A percentile compares a stretch with the other conserved stretches of the same genome.
phyloP scores from a whole-genome alignment of 2,888 invertebrate genomes.

The Catonia carolina region DNA sequence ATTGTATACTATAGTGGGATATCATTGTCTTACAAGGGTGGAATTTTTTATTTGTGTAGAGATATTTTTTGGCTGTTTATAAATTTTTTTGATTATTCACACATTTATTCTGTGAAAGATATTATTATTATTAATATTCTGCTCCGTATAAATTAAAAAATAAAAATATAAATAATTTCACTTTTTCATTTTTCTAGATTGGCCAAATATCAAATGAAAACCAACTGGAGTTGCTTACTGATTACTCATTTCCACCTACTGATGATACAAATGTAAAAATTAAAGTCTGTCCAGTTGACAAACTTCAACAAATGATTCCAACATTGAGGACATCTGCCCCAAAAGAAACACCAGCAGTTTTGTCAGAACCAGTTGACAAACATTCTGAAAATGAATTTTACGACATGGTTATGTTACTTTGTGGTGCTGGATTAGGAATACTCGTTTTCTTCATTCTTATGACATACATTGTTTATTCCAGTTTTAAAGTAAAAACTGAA shows the following conservation, averaged over 20 bases:
- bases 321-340: background rate
- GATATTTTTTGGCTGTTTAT: too few relatives aligned
- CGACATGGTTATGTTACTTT: background rate
- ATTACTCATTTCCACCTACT: background rate
- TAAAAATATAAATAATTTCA: too few relatives aligned
- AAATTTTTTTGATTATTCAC: too few relatives aligned
- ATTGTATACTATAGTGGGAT: too few relatives aligned
- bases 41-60: too few relatives aligned
- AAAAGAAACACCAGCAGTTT: background rate
- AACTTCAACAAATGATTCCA: background rate
- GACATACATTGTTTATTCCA: constrained; percentile 2
- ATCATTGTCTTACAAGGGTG: too few relatives aligned
- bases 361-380: background rate
- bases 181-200: background rate
- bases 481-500: constrained; percentile 1
- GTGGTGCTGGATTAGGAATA: background rate
- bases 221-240: background rate
- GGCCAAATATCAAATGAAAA: background rate
- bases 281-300: background rate
- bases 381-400: background rate
- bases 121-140: too few relatives aligned
- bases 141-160: too few relatives aligned
- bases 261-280: background rate
- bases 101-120: too few relatives aligned
- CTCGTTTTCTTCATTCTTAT: constrained; percentile 2